Evolutionary conservation across 2,888 invertebrate species (phyloP), one percentile per base, ranked within the genome.

Genomic region (Euclidia mi): DNA sequence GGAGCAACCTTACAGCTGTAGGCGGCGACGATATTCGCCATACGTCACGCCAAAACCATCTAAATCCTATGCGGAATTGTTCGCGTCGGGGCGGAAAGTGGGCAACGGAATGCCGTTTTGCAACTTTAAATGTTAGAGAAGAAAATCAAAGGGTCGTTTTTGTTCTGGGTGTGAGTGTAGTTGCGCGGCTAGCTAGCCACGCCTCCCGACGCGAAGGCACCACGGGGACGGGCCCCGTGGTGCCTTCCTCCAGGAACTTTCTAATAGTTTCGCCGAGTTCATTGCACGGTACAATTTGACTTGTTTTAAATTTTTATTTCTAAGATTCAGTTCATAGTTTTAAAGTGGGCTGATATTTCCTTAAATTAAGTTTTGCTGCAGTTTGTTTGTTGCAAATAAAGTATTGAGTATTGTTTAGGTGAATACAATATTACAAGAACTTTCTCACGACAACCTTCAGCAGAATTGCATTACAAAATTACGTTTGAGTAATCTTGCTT

Each of bases 181-280:
- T n/a, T n/a, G n/a, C n/a, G n/a, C n/a, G n/a, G n/a, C n/a, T n/a
- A n/a, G n/a, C n/a, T n/a, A n/a, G 84, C 65, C 83, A 87, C 88
- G 87, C 88, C 88, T 81, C 79, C 87, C 87, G 88, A 70, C 88
- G 75, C 65, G 60, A 62, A 81, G 89, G 89, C 90, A 88, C 88
- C 89, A 79, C 74, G 76, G 64, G 69, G 62, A 72, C 67, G 67
- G 73, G n/a, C n/a, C n/a, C n/a, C n/a, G n/a, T n/a, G n/a, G n/a
- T n/a, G n/a, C n/a, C n/a, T n/a, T n/a, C n/a, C 91, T 91, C 91
- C 77, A 65, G 74, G 90, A 91, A 90, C 74, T 82, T 81, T 75
- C 76, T 89, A 89, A 89, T 90, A 87, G 87, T 88, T 87, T 86
- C 84, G n/a, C 83, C 71, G 81, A 85, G 84, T 88, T 85, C 81